Percentiles rank a stretch among this genome's conserved stretches.
Conservation (phyloP, 1,140 invertebrate species). For the Eumaeus atala region DNA sequence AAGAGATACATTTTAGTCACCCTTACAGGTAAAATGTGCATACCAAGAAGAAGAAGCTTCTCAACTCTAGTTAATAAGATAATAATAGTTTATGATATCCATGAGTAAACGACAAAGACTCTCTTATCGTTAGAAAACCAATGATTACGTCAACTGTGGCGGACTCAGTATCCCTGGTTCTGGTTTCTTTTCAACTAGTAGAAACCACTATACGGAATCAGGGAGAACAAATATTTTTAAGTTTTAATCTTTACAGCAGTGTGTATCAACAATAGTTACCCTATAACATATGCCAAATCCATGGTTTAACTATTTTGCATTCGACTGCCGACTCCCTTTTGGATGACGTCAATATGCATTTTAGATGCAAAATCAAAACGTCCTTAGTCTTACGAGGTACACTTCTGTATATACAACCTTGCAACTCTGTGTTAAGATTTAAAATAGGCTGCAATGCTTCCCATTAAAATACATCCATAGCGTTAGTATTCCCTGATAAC, state of each 20-base stretch:
- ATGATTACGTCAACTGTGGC: too few relatives aligned
- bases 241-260: slow-evolving; percentile 22
- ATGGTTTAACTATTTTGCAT: slow-evolving; percentile 70
- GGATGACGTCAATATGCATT: slow-evolving; percentile 66
- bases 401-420: slow-evolving; percentile 22
- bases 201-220: neutral
- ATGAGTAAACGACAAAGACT: too few relatives aligned
- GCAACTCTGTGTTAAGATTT: neutral
- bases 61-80: too few relatives aligned
- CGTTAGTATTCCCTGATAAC: slow-evolving; percentile 24
- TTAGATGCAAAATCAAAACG: slow-evolving; percentile 25
- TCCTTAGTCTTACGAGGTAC: slow-evolving; percentile 17
- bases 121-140: too few relatives aligned
- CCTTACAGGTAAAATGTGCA: too few relatives aligned
- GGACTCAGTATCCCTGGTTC: too few relatives aligned
- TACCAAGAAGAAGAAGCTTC: too few relatives aligned
- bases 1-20: too few relatives aligned
- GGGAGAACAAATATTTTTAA: neutral
- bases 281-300: slow-evolving; percentile 72
- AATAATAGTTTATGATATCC: too few relatives aligned
- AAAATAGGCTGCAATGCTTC: slow-evolving; percentile 7
- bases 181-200: too few relatives aligned
- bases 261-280: slow-evolving; percentile 55
- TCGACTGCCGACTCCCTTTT: slow-evolving; percentile 64
- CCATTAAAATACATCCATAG: slow-evolving; percentile 21